Evolutionary conservation across 2,888 invertebrate species (phyloP).

Genomic region (Diogma glabrata): DNA sequence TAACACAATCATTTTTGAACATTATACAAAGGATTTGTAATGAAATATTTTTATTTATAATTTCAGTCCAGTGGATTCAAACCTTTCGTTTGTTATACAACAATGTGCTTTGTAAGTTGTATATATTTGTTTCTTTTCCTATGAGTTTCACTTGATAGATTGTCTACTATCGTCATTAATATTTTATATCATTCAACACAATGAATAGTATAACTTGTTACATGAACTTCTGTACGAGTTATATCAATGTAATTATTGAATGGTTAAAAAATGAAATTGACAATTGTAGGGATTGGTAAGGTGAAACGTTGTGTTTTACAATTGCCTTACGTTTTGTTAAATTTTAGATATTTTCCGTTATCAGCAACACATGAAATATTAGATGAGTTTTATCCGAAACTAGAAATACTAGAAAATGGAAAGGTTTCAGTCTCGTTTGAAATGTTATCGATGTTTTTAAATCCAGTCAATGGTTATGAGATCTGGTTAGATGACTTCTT

Average conservation of each 20-base stretch:
- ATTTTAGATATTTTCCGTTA: conserved; percentile 53
- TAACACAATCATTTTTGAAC: no score
- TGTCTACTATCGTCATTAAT: no score
- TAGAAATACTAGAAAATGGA: conserved; percentile 59
- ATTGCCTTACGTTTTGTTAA: no score
- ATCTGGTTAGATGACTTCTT: conserved; percentile 73
- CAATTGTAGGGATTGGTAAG: no score
- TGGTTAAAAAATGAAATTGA: no score
- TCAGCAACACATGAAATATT: conserved; percentile 75
- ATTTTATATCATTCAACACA: no score
- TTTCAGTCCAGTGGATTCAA: conserved; percentile 19
- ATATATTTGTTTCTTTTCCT: conserved; percentile 1
- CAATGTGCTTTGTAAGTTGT: conserved; percentile 18
- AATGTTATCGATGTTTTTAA: conserved; percentile 60
- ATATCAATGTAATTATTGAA: no score
- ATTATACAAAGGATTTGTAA: no score
- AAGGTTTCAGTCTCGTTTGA: conserved; percentile 42
- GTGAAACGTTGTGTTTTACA: no score
- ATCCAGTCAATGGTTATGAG: conserved; percentile 53
- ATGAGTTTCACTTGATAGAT: conserved; percentile 7
- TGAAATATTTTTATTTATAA: conserved; percentile 31
- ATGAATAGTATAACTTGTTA: no score
- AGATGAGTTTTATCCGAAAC: conserved; percentile 64
- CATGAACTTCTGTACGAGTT: no score
- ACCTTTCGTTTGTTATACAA: conserved; percentile 17